phyloP scores from a whole-genome alignment of 2,888 invertebrate genomes.

The Callyntrura guangdongensis region DNA sequence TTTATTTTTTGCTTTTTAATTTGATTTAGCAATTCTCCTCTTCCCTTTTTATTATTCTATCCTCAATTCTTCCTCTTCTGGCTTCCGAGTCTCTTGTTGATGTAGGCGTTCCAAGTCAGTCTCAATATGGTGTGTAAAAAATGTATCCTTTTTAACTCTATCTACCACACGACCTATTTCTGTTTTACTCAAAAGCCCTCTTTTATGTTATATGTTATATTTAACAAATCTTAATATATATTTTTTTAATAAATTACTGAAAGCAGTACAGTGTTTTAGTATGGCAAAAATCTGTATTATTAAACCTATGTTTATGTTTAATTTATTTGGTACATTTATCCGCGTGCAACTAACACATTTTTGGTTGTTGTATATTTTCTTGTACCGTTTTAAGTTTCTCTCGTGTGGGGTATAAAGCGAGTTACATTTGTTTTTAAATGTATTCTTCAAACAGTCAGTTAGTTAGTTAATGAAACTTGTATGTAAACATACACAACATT shows the following conservation, averaged over 20 bases:
- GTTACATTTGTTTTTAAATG: neutral
- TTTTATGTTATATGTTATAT: no score
- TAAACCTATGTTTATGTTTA: neutral
- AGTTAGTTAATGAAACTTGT: constrained; percentile 14
- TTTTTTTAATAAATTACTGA: no score
- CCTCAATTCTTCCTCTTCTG: neutral
- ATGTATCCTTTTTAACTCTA: neutral
- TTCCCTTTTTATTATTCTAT: no score
- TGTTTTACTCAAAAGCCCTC: no score
- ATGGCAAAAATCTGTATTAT: no score
- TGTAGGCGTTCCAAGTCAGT: constrained; percentile 75
- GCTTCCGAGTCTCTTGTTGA: constrained; percentile 64
- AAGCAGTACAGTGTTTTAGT: no score
- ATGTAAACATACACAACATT: neutral
- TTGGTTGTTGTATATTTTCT: neutral
- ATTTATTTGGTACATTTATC: neutral
- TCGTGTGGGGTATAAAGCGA: no score
- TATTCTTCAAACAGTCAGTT: neutral
- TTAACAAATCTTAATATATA: no score
- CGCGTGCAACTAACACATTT: neutral
- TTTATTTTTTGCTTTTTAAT: constrained; percentile 29
- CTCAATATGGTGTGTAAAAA: constrained; percentile 55
- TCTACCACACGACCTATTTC: no score
- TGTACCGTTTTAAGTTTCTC: neutral
- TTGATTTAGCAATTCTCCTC: neutral